Percentiles rank a stretch among this genome's conserved stretches.
Conservation (phyloP, 2,888 invertebrate species). For the Morpho helenor region DNA sequence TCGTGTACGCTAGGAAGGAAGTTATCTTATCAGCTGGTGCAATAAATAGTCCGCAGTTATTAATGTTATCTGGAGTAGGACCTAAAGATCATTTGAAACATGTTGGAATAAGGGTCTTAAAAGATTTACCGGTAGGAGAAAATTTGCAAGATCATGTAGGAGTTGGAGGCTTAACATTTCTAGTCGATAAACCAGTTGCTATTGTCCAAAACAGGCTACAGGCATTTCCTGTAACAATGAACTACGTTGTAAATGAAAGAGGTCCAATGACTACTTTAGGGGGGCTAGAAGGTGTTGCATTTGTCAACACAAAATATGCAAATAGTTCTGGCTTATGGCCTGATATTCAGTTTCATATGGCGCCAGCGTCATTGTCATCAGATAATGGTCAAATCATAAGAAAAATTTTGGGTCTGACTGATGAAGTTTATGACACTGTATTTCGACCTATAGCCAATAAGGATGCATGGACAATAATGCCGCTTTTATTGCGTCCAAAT, state of each 20-base stretch:
- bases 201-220: conserved; percentile 89
- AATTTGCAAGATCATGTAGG: conserved; percentile 94
- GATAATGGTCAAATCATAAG: conserved; percentile 87
- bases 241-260: conserved; percentile 82
- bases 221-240: conserved; percentile 88
- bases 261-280: conserved; percentile 91
- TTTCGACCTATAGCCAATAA: conserved; percentile 89
- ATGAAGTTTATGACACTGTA: conserved; percentile 88
- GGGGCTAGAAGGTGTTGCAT: conserved; percentile 92
- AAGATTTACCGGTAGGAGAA: conserved; percentile 87
- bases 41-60: conserved; percentile 93
- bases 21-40: conserved; percentile 94
- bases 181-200: conserved; percentile 90
- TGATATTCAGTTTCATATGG: conserved; percentile 95
- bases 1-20: conserved; percentile 87
- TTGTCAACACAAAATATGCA: conserved; percentile 91
- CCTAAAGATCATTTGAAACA: conserved; percentile 84
- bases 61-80: conserved; percentile 94
- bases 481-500: conserved; percentile 87
- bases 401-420: conserved; percentile 89
- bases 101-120: conserved; percentile 85
- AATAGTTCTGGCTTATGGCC: conserved; percentile 89
- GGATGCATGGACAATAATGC: conserved; percentile 92
- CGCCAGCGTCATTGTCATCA: conserved; percentile 91
- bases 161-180: conserved; percentile 89